phyloP scores from a whole-genome alignment of 2,113 vertebrate genomes.

The Microcebus tavaratra region DNA sequence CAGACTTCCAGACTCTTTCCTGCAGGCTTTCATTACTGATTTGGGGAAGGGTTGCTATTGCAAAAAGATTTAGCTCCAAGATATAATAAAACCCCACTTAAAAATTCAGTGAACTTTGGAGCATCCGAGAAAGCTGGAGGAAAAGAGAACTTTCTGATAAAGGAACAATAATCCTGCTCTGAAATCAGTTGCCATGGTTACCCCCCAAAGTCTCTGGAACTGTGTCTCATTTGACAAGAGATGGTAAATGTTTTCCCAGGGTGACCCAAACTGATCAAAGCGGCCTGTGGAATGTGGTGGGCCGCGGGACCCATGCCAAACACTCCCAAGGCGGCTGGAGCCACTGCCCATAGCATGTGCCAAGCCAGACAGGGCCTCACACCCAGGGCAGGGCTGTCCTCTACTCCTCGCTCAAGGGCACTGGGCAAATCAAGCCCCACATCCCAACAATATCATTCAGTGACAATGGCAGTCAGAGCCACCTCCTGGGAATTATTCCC shows the following conservation, averaged over 20 bases:
- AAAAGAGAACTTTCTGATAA: constrained; percentile 67
- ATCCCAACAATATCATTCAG: neutral
- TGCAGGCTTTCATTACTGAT: neutral
- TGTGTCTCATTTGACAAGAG: constrained; percentile 42
- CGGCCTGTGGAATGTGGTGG: no score
- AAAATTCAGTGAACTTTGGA: constrained; percentile 53
- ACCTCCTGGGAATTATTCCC: neutral
- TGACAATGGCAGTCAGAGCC: neutral
- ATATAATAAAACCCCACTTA: constrained; percentile 45
- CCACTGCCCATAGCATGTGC: neutral
- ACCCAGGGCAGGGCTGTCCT: neutral
- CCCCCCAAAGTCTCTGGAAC: neutral
- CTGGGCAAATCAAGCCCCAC: neutral
- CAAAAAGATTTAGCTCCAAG: constrained; percentile 16
- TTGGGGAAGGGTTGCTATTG: neutral
- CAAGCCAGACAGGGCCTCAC: neutral
- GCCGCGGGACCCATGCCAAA: no score
- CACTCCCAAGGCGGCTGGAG: neutral
- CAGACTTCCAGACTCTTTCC: neutral
- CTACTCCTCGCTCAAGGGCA: no score
- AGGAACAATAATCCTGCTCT: constrained; percentile 41
- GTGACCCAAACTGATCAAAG: neutral
- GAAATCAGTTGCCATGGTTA: constrained; percentile 70
- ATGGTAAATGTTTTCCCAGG: neutral
- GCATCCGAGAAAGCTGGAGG: neutral